Percentiles rank a stretch among this genome's conserved stretches.
phyloP scores from a whole-genome alignment of 2,113 vertebrate genomes.

The Cyanistes caeruleus region DNA sequence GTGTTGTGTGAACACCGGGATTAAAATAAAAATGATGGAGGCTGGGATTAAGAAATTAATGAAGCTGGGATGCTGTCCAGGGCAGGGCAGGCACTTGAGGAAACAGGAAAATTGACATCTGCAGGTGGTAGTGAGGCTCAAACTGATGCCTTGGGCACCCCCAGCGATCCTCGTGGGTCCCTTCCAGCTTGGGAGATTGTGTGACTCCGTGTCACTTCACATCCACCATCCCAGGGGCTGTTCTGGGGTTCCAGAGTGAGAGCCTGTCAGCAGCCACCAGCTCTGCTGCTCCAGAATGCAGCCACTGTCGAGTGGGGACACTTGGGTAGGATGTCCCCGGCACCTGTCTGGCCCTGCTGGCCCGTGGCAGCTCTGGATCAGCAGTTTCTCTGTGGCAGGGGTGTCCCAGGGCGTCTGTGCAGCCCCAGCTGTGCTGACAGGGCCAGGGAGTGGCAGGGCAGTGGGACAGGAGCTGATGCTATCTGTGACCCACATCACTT shows the following conservation, averaged over 20 bases:
- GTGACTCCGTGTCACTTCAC: not conserved
- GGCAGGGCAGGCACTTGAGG: not conserved
- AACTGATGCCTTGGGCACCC: not conserved
- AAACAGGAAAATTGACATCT: not conserved
- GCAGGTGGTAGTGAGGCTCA: accelerated
- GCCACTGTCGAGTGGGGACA: not conserved
- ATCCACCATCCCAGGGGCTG: not conserved
- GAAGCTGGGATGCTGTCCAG: not conserved
- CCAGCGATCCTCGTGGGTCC: accelerated
- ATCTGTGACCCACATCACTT: not conserved
- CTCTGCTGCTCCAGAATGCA: not conserved
- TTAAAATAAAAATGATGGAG: not conserved
- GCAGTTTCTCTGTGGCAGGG: accelerated
- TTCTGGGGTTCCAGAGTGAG: not conserved
- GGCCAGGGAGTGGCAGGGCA: not conserved
- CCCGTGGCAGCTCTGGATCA: not conserved
- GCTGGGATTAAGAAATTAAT: not conserved
- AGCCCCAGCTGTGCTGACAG: not conserved
- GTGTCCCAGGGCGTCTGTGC: not conserved
- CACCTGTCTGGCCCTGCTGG: accelerated
- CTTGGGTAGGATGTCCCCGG: not conserved
- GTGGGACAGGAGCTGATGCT: not conserved
- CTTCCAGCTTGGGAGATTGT: not conserved
- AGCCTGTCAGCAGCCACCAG: not conserved
- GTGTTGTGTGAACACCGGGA: not conserved